These are phyloP conservation scores for Pseudorhiza aurosa DNA, from an alignment of 30 jellyfish, hydroid and myxozoan genomes.

Conservation along the genomic window DNA sequence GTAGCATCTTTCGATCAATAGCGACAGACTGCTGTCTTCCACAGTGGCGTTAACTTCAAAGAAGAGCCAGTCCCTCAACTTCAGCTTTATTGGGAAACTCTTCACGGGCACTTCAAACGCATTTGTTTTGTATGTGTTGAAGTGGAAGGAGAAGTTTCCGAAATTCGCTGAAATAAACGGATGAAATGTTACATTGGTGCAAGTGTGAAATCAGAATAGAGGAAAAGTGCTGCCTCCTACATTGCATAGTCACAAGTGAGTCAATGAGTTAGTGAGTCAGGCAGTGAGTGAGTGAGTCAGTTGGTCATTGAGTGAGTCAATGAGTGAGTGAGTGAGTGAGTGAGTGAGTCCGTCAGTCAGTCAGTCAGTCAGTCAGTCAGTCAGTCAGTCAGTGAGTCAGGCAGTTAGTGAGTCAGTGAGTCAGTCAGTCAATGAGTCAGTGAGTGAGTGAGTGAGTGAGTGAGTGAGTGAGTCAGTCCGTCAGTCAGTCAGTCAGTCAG, in stretches of 20 bases:
- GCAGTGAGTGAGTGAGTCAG: slow-evolving; percentile 32
- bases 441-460: background rate
- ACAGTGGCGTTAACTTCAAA: slow-evolving; percentile 1
- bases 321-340: slow-evolving; percentile 43
- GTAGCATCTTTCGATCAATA: slow-evolving; percentile 1
- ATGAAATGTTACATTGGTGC: background rate
- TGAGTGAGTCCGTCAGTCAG: slow-evolving; percentile 3
- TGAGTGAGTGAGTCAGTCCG: background rate
- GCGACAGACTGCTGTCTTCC: background rate
- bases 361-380: background rate
- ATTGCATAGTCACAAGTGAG: background rate
- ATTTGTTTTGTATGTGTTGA: background rate
- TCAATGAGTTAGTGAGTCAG: slow-evolving; percentile 12
- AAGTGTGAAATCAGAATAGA: background rate
- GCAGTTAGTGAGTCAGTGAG: background rate
- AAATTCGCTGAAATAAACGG: background rate
- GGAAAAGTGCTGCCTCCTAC: no score
- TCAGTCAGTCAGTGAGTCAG: background rate
- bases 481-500: no score
- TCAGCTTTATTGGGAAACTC: background rate
- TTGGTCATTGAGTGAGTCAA: slow-evolving; percentile 28
- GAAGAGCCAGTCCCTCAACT: slow-evolving; percentile 9
- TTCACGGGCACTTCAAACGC: background rate
- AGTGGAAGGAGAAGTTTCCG: background rate
- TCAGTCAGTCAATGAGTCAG: background rate